Conservation (phyloP, 2,797 vertebrate genomes). For the Chaunax sp. region DNA sequence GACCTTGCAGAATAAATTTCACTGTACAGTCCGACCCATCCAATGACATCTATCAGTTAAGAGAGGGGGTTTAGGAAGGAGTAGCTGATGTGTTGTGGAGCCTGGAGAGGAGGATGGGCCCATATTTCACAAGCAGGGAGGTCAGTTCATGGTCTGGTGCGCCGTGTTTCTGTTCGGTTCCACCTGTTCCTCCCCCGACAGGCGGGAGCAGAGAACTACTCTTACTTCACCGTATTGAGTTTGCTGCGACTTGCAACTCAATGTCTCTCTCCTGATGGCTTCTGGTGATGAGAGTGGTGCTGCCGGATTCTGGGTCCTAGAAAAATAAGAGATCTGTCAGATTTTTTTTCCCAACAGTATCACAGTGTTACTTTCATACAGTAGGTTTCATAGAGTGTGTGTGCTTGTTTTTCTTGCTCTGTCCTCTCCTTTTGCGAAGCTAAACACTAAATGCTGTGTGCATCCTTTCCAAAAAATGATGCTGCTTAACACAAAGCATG, state of each 20-base stretch:
- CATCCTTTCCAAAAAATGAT: slow-evolving; percentile 8
- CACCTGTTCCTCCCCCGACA: slow-evolving; percentile 73
- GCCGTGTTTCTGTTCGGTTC: slow-evolving; percentile 73
- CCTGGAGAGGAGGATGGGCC: slow-evolving; percentile 59
- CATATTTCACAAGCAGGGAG: slow-evolving; percentile 57
- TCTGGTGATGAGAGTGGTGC: slow-evolving; percentile 88
- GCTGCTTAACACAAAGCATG: slow-evolving; percentile 10
- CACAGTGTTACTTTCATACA: not conserved
- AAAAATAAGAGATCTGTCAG: slow-evolving; percentile 30
- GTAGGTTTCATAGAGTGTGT: no score
- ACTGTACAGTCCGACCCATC: slow-evolving; percentile 63
- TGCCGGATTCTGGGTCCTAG: slow-evolving; percentile 89
- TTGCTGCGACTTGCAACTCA: slow-evolving; percentile 69
- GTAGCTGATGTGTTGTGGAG: slow-evolving; percentile 60
- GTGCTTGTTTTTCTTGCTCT: slow-evolving; percentile 9
- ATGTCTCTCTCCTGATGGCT: slow-evolving; percentile 87
- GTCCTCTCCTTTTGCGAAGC: slow-evolving; percentile 24
- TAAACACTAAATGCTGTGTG: not conserved
- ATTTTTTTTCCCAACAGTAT: not conserved
- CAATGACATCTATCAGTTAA: slow-evolving; percentile 44
- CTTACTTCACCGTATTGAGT: slow-evolving; percentile 59
- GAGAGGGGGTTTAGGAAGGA: slow-evolving; percentile 49
- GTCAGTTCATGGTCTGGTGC: slow-evolving; percentile 74
- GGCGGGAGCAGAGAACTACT: slow-evolving; percentile 64
- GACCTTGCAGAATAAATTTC: slow-evolving; percentile 57